Evolutionary conservation across 2,888 invertebrate genomes (phyloP), one percentile per base, ranked within the genome.

Genomic region (Tachystola acroxantha): DNA sequence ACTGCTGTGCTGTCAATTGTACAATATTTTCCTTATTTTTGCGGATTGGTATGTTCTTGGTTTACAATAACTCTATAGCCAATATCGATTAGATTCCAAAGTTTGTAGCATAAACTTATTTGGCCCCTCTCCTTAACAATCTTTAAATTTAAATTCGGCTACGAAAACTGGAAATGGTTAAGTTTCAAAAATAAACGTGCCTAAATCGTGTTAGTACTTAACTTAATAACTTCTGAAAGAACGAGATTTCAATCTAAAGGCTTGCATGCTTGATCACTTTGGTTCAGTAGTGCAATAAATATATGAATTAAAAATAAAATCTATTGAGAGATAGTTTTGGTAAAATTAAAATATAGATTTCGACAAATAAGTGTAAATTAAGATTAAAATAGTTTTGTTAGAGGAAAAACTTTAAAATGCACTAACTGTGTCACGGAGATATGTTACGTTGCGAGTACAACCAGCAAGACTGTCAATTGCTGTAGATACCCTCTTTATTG

Each of bases 401-500:
- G 59, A 60, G 50, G 57, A 57, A 67, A 53, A 42, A 43, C 47
- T 39, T 46, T 37, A 39, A 57, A 53, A 50, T 63, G 66, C 64
- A 69, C 64, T 58, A 48, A 67, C 65, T 64, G 64, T 69, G 64
- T 66, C 56, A 50, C 55, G 65, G 63, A 64, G 53, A 57, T 62
- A 63, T 56, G 59, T 53, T 63, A 36, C 61, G 63, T 71, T 74
- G 68, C 72, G 68, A 70, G 65, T 79, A 72, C 74, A 74, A 81
- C 67, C 78, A 80, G 81, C 85, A 80, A 81, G 79, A 78, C 79
- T 84, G 85, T 84, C 82, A 81, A 80, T 80, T 84, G 86, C 82
- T 81, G 82, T 81, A 81, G 79, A 82, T 80, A 80, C 76, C 73
- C 71, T 72, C 69, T 80, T 68, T 75, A 72, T 67, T 47, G 79